Evolutionary conservation across 2,888 invertebrate species (phyloP).

Genomic region (Orchestes rusci): DNA sequence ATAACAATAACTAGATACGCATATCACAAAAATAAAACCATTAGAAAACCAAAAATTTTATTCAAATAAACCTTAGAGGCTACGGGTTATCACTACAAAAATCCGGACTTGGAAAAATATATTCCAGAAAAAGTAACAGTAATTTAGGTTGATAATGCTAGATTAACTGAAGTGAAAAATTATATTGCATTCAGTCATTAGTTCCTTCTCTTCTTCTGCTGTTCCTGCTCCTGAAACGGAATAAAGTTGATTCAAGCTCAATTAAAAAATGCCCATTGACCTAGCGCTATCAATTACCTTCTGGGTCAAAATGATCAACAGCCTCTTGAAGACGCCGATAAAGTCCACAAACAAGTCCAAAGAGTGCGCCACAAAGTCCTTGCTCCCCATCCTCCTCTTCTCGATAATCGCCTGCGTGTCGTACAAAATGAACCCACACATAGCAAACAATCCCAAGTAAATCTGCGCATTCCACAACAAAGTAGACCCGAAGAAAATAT

Average conservation of each 20-base stretch:
- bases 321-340: constrained; percentile 85
- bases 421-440: constrained; percentile 93
- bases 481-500: constrained; percentile 78
- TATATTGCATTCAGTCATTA: no score
- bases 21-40: no score
- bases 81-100: no score
- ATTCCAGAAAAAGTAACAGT: no score
- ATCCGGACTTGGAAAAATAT: no score
- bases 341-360: constrained; percentile 94
- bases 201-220: constrained; percentile 40
- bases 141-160: no score
- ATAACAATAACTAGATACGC: no score
- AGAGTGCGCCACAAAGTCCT: constrained; percentile 88
- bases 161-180: no score
- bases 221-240: constrained; percentile 40
- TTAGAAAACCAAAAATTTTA: no score
- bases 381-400: constrained; percentile 82
- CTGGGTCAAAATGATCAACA: constrained; percentile 83
- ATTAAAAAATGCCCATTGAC: no score
- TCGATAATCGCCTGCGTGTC: constrained; percentile 97
- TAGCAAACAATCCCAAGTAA: constrained; percentile 80
- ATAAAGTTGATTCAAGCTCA: constrained; percentile 12
- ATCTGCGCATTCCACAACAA: constrained; percentile 70
- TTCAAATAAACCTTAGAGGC: no score
- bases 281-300: no score